Evolutionary conservation across 2,888 invertebrate genomes (phyloP).

Genomic region (Prionchulus punctatus): DNA sequence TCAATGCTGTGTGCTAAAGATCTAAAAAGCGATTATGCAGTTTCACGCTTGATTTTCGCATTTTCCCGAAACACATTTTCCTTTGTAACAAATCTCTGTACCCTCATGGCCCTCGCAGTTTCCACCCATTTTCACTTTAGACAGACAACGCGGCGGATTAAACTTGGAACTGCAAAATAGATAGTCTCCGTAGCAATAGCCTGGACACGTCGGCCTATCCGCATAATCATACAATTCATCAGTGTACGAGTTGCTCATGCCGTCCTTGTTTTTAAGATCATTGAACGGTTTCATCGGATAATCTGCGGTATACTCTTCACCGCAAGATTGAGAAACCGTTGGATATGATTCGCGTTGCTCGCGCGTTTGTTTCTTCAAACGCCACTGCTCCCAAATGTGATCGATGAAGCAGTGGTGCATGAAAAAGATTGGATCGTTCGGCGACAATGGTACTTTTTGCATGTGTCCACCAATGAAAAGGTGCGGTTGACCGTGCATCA

Average conservation of each 20-base stretch:
- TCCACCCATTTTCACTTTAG: constrained; percentile 22
- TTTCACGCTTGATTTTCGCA: no score
- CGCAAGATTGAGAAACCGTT: neutral
- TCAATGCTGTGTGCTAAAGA: no score
- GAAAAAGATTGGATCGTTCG: constrained; percentile 33
- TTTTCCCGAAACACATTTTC: constrained; percentile 19
- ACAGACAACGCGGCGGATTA: constrained; percentile 19
- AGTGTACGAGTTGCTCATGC: neutral
- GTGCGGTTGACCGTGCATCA: constrained; percentile 21
- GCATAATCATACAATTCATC: neutral
- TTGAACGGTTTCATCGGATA: constrained; percentile 9
- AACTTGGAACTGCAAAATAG: constrained; percentile 21
- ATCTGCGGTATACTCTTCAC: no score
- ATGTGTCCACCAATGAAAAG: constrained; percentile 31
- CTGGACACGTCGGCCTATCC: neutral
- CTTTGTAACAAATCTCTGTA: constrained; percentile 18
- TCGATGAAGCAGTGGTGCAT: neutral
- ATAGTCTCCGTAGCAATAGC: neutral
- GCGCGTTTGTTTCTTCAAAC: neutral
- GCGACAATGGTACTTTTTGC: constrained; percentile 26
- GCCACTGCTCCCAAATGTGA: neutral
- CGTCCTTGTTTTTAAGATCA: constrained; percentile 4
- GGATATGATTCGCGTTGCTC: neutral
- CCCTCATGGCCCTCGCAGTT: constrained; percentile 19
- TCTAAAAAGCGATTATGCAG: no score